A percentile compares a stretch with the other conserved stretches of the same genome.
phyloP scores from a whole-genome alignment of 1,140 invertebrate genomes.

The Orchesella cincta region DNA sequence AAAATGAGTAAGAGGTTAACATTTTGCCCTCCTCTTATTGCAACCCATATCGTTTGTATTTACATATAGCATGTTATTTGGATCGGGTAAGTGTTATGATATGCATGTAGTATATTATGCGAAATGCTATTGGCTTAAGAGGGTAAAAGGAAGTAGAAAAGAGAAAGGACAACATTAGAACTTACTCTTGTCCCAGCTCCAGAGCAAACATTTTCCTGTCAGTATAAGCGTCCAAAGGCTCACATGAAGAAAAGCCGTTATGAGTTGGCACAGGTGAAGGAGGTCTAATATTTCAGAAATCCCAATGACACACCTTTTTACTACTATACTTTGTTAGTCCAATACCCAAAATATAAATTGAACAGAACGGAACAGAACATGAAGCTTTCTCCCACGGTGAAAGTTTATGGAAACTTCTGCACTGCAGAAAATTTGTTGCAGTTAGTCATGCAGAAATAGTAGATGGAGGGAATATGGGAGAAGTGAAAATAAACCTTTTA shows the following conservation, averaged over 20 bases:
- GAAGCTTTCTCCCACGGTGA: no score
- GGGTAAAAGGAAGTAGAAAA: constrained; percentile 18
- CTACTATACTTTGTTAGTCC: no score
- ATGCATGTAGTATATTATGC: neutral
- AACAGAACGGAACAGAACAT: no score
- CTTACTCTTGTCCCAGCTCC: constrained; percentile 46
- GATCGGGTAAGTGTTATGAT: neutral
- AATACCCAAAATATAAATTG: no score
- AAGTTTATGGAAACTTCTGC: no score
- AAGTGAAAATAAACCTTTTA: no score
- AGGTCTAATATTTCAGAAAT: constrained; percentile 59
- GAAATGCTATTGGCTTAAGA: neutral
- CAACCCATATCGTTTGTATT: neutral
- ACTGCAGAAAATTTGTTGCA: no score
- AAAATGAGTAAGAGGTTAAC: neutral
- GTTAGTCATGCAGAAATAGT: no score
- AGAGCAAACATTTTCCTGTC: constrained; percentile 48
- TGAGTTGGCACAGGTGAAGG: constrained; percentile 83
- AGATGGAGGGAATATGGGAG: no score
- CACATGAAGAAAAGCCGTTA: constrained; percentile 71
- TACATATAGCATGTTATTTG: neutral
- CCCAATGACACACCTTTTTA: constrained; percentile 33
- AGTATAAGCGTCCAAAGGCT: constrained; percentile 45
- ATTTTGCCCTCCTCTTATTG: neutral
- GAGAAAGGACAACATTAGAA: neutral